phyloP scores from a whole-genome alignment of 1,140 invertebrate genomes.

The Drosophila pruinosa region DNA sequence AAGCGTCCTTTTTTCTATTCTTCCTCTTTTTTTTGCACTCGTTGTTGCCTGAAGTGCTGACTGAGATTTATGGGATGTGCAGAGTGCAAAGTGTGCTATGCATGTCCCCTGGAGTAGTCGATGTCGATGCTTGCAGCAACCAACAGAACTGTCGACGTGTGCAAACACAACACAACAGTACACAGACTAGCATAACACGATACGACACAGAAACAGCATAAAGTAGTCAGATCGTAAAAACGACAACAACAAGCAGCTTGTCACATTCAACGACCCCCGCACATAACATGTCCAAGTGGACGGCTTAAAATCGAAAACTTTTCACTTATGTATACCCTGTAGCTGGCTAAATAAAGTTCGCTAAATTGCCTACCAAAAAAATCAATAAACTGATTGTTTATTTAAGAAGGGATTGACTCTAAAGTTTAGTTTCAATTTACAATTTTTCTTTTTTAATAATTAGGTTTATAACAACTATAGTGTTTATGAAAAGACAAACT shows the following conservation, averaged over 20 bases:
- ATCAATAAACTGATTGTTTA: too few relatives aligned
- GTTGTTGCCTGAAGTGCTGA: conserved; percentile 30
- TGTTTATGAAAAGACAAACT: too few relatives aligned
- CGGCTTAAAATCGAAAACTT: not conserved
- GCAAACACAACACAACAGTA: conserved; percentile 36
- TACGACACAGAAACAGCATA: conserved; percentile 25
- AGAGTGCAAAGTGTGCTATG: conserved; percentile 37
- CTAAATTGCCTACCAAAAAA: not conserved
- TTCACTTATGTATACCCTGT: not conserved
- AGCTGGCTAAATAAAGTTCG: not conserved
- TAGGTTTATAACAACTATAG: too few relatives aligned
- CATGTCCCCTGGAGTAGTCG: conserved; percentile 13
- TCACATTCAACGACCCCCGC: conserved; percentile 13
- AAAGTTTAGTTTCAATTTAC: too few relatives aligned
- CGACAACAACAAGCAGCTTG: conserved; percentile 39
- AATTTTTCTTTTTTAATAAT: too few relatives aligned
- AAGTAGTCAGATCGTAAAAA: conserved; percentile 47
- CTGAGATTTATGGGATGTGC: conserved; percentile 47
- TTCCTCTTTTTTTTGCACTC: not conserved
- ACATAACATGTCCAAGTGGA: conserved; percentile 13
- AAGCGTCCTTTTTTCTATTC: not conserved
- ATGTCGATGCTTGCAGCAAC: conserved; percentile 15
- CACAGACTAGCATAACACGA: conserved; percentile 16
- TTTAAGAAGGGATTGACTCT: too few relatives aligned
- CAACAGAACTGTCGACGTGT: conserved; percentile 37